These are phyloP conservation scores for Spilosoma lubricipeda DNA, from an alignment of 2,888 invertebrate species.

Conservation along the genomic window DNA sequence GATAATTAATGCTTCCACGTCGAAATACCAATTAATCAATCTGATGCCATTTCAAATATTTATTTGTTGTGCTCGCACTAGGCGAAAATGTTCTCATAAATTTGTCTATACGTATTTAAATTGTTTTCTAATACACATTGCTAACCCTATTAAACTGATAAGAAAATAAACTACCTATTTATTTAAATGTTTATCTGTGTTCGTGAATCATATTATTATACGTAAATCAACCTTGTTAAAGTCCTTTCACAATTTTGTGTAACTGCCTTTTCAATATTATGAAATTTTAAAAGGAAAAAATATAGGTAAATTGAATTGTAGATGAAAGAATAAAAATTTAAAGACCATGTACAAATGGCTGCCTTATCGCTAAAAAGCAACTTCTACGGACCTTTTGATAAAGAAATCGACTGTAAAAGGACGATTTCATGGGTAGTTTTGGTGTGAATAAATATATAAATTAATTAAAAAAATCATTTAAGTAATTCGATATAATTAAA, in stretches of 20 bases:
- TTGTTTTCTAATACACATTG: neutral
- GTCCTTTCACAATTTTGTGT: neutral
- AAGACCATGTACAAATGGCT: too few species aligned
- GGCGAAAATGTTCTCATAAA: neutral
- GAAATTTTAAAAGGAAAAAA: neutral
- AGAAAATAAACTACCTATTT: slow-evolving; percentile 2
- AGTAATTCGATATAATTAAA: too few species aligned
- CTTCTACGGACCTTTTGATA: too few species aligned
- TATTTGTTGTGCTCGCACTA: neutral
- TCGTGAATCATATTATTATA: too few species aligned
- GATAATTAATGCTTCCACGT: neutral
- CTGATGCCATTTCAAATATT: neutral
- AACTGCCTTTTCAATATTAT: neutral
- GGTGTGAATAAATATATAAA: too few species aligned
- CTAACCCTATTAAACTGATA: neutral
- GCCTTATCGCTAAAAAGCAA: too few species aligned
- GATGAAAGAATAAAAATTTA: too few species aligned
- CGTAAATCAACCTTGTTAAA: neutral
- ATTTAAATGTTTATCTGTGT: neutral
- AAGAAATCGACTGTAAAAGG: too few species aligned
- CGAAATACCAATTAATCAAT: neutral
- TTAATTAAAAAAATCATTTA: too few species aligned
- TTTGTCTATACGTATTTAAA: neutral
- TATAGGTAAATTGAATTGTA: too few species aligned
- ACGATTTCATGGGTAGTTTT: too few species aligned